Conservation (phyloP, 2,113 vertebrate species). For the Amphiprion percula region DNA sequence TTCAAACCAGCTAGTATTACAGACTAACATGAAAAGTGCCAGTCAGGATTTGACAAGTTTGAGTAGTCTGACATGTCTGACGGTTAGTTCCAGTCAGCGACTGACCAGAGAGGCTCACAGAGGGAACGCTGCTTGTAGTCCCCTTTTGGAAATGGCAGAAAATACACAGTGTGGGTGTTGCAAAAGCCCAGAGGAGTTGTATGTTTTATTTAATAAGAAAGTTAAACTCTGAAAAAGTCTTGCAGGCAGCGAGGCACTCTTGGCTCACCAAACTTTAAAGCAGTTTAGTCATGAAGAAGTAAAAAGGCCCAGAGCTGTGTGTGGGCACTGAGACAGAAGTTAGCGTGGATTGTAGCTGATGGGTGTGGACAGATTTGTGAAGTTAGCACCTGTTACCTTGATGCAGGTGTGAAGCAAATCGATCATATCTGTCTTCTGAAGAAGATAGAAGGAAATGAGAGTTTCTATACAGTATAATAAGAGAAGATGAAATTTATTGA, state of each 20-base stretch:
- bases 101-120: slow-evolving; percentile 34
- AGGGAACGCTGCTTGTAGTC: background rate
- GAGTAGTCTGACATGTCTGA: slow-evolving; percentile 39
- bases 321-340: slow-evolving; percentile 40
- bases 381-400: slow-evolving; percentile 3
- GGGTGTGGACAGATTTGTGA: slow-evolving; percentile 13
- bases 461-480: too few relatives aligned
- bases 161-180: slow-evolving; percentile 51
- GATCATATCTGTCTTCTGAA: too few relatives aligned
- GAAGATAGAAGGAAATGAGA: too few relatives aligned
- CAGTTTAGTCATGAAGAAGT: slow-evolving; percentile 55
- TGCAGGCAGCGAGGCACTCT: slow-evolving; percentile 35
- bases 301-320: slow-evolving; percentile 42
- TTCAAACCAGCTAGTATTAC: slow-evolving; percentile 44
- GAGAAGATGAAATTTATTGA: too few relatives aligned
- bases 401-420: background rate
- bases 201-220: slow-evolving; percentile 72
- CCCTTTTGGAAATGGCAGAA: slow-evolving; percentile 40
- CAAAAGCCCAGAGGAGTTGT: slow-evolving; percentile 35
- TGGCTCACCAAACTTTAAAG: slow-evolving; percentile 60
- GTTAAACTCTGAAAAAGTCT: slow-evolving; percentile 40
- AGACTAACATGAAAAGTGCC: slow-evolving; percentile 35
- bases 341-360: slow-evolving; percentile 3
- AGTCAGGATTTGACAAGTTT: slow-evolving; percentile 37
- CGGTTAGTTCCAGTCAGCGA: slow-evolving; percentile 8